Evolutionary conservation across 2,113 vertebrate species (phyloP).

Genomic region (Pygoscelis antarcticus): DNA sequence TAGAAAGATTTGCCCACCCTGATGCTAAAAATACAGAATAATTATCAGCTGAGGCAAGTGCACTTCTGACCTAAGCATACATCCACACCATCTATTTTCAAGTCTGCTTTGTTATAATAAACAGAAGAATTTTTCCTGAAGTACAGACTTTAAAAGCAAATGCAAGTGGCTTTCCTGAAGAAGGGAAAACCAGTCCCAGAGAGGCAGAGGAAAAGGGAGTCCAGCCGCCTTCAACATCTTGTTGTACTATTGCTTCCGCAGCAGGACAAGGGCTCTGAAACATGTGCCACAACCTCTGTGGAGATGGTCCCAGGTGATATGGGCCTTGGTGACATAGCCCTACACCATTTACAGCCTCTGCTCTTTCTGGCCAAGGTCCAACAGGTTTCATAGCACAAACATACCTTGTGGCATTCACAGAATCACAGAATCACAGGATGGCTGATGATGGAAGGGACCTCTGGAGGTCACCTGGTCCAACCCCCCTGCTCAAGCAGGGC

Average conservation of each 20-base stretch:
- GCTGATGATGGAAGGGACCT: background rate
- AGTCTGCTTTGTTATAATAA: background rate
- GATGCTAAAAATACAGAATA: constrained; percentile 62
- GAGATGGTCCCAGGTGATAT: background rate
- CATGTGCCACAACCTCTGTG: background rate
- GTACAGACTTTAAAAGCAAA: background rate
- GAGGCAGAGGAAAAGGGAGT: background rate
- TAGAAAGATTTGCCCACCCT: constrained; percentile 58
- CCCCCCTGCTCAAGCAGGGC: background rate
- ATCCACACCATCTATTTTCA: constrained; percentile 32
- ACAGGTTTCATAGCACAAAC: background rate
- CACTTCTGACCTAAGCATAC: constrained; percentile 46
- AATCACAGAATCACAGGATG: background rate
- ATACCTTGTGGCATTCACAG: background rate
- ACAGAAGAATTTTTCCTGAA: background rate
- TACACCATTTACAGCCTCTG: background rate
- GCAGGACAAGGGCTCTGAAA: background rate
- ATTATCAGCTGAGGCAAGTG: constrained; percentile 58
- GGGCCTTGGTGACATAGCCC: background rate
- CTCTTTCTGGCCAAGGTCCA: background rate
- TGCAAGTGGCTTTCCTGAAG: background rate
- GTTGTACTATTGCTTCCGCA: background rate
- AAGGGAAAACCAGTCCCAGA: background rate
- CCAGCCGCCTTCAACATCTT: background rate
- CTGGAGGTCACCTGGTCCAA: background rate